phyloP scores from a whole-genome alignment of 64 coral and sea anemone species.

The Dendrophyllia cribrosa region DNA sequence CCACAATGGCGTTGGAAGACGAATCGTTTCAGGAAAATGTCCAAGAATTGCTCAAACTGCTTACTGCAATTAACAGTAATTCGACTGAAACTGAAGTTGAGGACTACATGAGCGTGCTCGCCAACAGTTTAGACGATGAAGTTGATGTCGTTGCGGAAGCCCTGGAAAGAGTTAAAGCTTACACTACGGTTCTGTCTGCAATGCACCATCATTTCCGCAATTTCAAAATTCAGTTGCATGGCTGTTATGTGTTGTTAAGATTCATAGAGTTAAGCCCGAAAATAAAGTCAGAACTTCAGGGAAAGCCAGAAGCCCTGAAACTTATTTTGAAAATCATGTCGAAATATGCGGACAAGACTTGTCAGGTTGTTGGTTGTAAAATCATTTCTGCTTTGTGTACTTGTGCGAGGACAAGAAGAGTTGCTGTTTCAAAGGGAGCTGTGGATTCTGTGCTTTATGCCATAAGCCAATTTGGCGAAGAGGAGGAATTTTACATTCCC shows the following conservation, averaged over 20 bases:
- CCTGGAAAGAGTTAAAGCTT: slow-evolving; percentile 9
- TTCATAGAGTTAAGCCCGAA: slow-evolving; percentile 18
- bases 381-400: slow-evolving; percentile 42
- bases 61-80: slow-evolving; percentile 22
- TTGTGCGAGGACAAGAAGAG: background rate
- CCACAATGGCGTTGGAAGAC: slow-evolving; percentile 8
- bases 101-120: slow-evolving; percentile 13
- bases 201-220: slow-evolving; percentile 9
- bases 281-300: slow-evolving; percentile 12
- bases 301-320: background rate
- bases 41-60: background rate
- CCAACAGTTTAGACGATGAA: slow-evolving; percentile 27
- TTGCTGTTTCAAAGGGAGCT: background rate
- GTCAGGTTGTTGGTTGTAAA: slow-evolving; percentile 55
- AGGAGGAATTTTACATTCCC: slow-evolving; percentile 59
- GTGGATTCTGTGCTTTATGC: slow-evolving; percentile 49
- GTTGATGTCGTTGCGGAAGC: background rate
- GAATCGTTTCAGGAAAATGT: background rate
- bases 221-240: slow-evolving; percentile 47
- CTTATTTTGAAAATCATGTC: slow-evolving; percentile 49
- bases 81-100: slow-evolving; percentile 38
- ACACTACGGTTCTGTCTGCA: background rate
- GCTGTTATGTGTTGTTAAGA: slow-evolving; percentile 16
- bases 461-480: slow-evolving; percentile 44
- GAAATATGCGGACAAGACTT: background rate